phyloP scores from a whole-genome alignment of 2,113 vertebrate genomes.

The Symphodus melops region DNA sequence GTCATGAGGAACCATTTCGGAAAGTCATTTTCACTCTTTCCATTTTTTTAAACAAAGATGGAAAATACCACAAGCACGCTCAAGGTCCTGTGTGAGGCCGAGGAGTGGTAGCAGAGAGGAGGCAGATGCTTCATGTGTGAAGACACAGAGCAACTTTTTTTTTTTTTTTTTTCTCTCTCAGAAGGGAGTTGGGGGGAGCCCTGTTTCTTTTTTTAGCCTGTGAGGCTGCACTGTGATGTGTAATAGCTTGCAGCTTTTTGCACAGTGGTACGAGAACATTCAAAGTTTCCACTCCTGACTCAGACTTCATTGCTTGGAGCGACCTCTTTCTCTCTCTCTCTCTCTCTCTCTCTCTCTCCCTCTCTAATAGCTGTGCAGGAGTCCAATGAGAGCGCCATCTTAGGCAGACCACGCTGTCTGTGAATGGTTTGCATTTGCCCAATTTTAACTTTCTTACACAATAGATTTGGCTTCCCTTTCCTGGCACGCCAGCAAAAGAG shows the following conservation, averaged over 20 bases:
- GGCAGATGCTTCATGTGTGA: constrained; percentile 45
- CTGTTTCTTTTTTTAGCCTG: constrained; percentile 74
- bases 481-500: neutral
- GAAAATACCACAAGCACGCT: constrained; percentile 68
- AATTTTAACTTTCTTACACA: constrained; percentile 29
- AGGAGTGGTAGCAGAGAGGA: constrained; percentile 30
- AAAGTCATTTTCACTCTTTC: constrained; percentile 41
- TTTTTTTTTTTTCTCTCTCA: constrained; percentile 20
- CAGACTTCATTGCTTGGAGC: constrained; percentile 54
- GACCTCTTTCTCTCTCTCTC: constrained; percentile 22
- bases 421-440: constrained; percentile 6
- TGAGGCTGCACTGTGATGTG: constrained; percentile 68
- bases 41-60: constrained; percentile 51
- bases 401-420: constrained; percentile 37
- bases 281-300: constrained; percentile 84
- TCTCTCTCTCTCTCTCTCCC: constrained; percentile 3
- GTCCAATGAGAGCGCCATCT: constrained; percentile 47
- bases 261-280: constrained; percentile 79
- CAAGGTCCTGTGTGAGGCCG: constrained; percentile 37
- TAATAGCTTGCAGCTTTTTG: constrained; percentile 81
- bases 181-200: constrained; percentile 39
- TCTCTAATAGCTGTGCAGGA: constrained; percentile 17
- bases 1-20: constrained; percentile 36
- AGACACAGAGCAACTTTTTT: constrained; percentile 37
- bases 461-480: constrained; percentile 9